Conservation (phyloP, 1,140 invertebrate species). For the Heliconius congener region DNA sequence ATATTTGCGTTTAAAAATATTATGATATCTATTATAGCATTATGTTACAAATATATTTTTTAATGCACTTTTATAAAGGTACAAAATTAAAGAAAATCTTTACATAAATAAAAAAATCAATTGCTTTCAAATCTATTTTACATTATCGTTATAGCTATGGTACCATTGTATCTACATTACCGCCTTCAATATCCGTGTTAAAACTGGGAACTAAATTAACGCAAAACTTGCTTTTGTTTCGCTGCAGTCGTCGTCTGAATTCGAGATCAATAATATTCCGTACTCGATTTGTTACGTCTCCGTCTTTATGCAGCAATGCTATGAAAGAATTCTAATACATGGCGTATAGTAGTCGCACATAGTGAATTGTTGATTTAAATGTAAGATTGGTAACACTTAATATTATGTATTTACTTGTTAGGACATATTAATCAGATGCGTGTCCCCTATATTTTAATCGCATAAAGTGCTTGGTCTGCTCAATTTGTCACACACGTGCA, state of each 20-base stretch:
- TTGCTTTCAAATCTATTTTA: neutral
- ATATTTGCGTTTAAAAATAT: neutral
- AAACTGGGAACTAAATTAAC: slow-evolving; percentile 67
- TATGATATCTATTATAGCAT: neutral
- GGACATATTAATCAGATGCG: slow-evolving; percentile 70
- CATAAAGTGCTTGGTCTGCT: slow-evolving; percentile 71
- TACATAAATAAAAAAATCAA: neutral
- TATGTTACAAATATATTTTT: neutral
- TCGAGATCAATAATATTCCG: slow-evolving; percentile 75
- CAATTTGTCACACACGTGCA: slow-evolving; percentile 66
- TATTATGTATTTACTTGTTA: slow-evolving; percentile 77
- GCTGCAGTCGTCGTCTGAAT: slow-evolving; percentile 77
- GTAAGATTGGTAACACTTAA: slow-evolving; percentile 80
- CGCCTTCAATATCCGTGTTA: slow-evolving; percentile 48
- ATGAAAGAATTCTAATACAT: slow-evolving; percentile 80
- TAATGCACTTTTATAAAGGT: neutral
- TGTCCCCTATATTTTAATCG: slow-evolving; percentile 61
- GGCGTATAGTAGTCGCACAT: slow-evolving; percentile 81
- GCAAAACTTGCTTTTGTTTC: slow-evolving; percentile 57
- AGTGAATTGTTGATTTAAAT: slow-evolving; percentile 81
- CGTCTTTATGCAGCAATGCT: slow-evolving; percentile 81
- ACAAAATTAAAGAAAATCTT: neutral
- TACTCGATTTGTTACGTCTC: slow-evolving; percentile 72
- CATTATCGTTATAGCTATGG: slow-evolving; percentile 19
- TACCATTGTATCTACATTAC: slow-evolving; percentile 38